Evolutionary conservation across 2,797 vertebrate species (phyloP).

Genomic region (Brachyrhaphis roseni): DNA sequence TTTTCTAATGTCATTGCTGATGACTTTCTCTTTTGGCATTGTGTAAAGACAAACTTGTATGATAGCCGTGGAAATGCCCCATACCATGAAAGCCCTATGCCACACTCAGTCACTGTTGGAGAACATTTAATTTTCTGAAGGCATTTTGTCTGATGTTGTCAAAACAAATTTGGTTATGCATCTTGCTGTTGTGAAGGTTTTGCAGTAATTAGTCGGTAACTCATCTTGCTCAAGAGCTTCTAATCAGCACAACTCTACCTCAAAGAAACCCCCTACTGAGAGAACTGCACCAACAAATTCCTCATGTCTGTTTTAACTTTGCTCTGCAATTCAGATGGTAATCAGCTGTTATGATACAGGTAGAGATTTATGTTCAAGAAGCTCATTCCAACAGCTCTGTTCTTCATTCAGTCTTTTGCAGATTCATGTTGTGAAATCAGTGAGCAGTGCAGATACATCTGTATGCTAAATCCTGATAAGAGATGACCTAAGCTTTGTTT

Average conservation of each 20-base stretch:
- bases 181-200: constrained; percentile 29
- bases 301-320: constrained; percentile 39
- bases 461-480: constrained; percentile 31
- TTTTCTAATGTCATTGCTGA: neutral
- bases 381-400: constrained; percentile 15
- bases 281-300: constrained; percentile 25
- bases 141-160: constrained; percentile 25
- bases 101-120: neutral
- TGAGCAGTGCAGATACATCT: constrained; percentile 12
- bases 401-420: neutral
- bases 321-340: constrained; percentile 22
- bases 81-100: neutral
- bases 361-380: neutral
- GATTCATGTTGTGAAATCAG: constrained; percentile 17
- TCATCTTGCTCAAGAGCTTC: constrained; percentile 37
- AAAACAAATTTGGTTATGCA: constrained; percentile 33
- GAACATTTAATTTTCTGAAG: neutral
- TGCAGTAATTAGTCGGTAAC: constrained; percentile 50
- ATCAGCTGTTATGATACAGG: constrained; percentile 23
- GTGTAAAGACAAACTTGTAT: neutral
- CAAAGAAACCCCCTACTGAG: constrained; percentile 43
- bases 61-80: neutral
- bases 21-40: neutral
- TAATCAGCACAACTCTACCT: constrained; percentile 47
- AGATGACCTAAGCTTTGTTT: constrained; percentile 1